Conservation (phyloP, 2,888 invertebrate species). For the Drosophila borborema region DNA sequence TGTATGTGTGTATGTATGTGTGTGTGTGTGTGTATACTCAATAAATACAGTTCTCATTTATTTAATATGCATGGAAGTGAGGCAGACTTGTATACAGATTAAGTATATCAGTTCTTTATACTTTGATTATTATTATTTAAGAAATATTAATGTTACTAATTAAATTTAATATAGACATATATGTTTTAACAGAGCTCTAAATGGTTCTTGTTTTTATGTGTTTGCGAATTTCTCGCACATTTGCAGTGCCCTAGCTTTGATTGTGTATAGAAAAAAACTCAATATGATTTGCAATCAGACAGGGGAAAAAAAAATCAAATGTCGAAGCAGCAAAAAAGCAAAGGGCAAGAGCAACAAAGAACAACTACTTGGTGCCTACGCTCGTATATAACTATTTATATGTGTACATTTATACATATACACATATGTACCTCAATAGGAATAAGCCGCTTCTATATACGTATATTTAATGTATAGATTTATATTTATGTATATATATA, state of each 20-base stretch:
- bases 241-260: conserved; percentile 12
- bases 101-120: background rate
- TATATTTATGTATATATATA: background rate
- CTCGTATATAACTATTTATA: background rate
- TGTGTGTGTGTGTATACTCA: conserved; percentile 28
- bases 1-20: background rate
- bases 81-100: background rate
- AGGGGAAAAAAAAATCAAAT: conserved; percentile 45
- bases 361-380: conserved; percentile 15
- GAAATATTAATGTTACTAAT: background rate
- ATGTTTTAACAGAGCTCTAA: background rate
- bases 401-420: background rate
- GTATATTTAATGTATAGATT: background rate
- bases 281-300: conserved; percentile 29
- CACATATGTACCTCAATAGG: background rate
- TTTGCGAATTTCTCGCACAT: conserved; percentile 16
- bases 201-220: background rate
- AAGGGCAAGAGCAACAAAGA: conserved; percentile 39
- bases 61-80: background rate
- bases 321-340: conserved; percentile 54
- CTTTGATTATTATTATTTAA: background rate
- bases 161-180: too few species aligned
- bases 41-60: background rate
- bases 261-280: conserved; percentile 7
- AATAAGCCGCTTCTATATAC: background rate